Conservation (phyloP, 2,888 invertebrate species). For the Dilophus febrilis region DNA sequence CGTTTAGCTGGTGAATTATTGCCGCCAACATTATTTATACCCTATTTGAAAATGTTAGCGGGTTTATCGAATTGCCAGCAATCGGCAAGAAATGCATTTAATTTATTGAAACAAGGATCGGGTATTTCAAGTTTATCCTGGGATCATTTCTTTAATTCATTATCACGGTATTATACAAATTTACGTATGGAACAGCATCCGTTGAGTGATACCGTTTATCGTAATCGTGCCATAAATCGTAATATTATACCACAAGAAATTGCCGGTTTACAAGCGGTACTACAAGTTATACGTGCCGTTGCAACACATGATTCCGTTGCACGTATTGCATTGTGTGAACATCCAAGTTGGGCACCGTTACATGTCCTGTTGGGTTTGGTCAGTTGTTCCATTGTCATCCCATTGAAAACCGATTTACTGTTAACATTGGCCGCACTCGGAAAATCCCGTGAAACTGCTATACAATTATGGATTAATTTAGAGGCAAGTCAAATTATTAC, state of each 20-base stretch:
- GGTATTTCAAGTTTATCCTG: conserved; percentile 49
- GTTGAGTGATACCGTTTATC: conserved; percentile 45
- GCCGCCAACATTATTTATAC: conserved; percentile 66
- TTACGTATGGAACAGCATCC: conserved; percentile 50
- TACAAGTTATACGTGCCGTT: conserved; percentile 59
- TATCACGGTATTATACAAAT: conserved; percentile 53
- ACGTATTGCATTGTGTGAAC: conserved; percentile 67
- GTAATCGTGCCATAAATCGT: conserved; percentile 34
- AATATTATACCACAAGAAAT: conserved; percentile 66
- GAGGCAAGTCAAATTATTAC: conserved; percentile 67
- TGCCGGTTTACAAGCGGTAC: conserved; percentile 67
- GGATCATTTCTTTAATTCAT: conserved; percentile 72
- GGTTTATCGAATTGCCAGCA: conserved; percentile 59
- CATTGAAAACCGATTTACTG: conserved; percentile 72
- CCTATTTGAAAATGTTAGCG: conserved; percentile 73
- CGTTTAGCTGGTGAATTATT: conserved; percentile 73
- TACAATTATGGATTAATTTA: conserved; percentile 69
- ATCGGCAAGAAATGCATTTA: conserved; percentile 64
- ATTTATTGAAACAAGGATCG: conserved; percentile 48
- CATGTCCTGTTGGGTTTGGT: conserved; percentile 66
- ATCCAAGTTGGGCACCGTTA: conserved; percentile 73
- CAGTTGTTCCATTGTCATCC: conserved; percentile 70
- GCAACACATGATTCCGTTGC: conserved; percentile 67
- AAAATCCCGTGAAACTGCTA: conserved; percentile 57
- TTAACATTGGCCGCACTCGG: conserved; percentile 61